Evolutionary conservation across 2,797 vertebrate genomes (phyloP), one percentile per base, ranked within the genome.

Genomic region (Bryconaethiops microstoma): DNA sequence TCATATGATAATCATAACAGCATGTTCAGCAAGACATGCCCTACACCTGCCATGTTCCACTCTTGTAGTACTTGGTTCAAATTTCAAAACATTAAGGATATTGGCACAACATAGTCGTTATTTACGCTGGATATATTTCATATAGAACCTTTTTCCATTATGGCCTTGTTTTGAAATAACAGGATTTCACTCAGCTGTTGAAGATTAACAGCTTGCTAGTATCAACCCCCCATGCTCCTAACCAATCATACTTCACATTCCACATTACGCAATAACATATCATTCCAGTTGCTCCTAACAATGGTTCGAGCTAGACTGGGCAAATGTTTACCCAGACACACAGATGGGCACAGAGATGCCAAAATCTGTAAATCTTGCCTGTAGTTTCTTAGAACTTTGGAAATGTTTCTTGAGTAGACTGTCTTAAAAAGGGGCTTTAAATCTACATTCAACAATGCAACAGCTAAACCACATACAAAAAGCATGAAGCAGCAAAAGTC

Each of bases 221-320:
- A 9, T 64, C 60, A 54, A 54, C 17, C 9, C 29, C 62, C 16
- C 62, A 35, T n/a, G 4, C 13, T 16, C 29, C 25, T 14, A 39
- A 35, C 25, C 14, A 64, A 7, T 64, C 25, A 29, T 65, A 39
- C 63, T 65, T 39, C 63, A 65, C 63, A 63, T 63, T 63, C 60
- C 60, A 63, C 60, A 35, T 63, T 35, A 35, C 13, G 12, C 60
- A 65, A n/a, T 65, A 16, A 65, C 2, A 65, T 40, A 5, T 65
- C 63, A 65, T 65, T 65, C 63, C 35, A 40, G 63, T 0, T 7
- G 5, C 16, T 65, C 63, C 7, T n/a, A 3, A 65, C 16, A 39
- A 4, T 0, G 0, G 7, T 40, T 19, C 13, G 1, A 40, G 39
- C 1, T 39, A 39, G 5, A 64, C 62, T 39, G 29, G 62, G 7